phyloP scores from a whole-genome alignment of 2,797 vertebrate genomes.

The Glyptemys insculpta region DNA sequence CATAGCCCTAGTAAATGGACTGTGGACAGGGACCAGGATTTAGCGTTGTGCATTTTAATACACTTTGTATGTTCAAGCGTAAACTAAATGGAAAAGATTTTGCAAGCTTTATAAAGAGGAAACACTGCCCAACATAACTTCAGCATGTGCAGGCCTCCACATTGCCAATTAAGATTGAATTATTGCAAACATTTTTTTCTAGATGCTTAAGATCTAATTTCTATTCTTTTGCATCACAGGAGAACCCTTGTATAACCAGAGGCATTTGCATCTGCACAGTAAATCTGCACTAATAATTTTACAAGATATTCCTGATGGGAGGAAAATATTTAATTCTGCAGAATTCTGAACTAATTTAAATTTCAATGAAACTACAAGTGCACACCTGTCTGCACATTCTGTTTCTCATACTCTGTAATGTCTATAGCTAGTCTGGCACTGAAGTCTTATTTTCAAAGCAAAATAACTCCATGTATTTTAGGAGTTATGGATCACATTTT shows the following conservation, averaged over 20 bases:
- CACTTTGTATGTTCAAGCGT: background rate
- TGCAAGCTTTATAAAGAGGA: conserved; percentile 20
- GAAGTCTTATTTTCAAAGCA: background rate
- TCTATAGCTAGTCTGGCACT: background rate
- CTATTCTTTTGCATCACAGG: background rate
- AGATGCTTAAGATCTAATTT: background rate
- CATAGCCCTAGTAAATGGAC: background rate
- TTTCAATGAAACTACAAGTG: conserved; percentile 35
- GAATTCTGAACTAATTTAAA: conserved; percentile 59
- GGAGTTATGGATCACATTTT: background rate
- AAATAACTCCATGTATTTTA: background rate
- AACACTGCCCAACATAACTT: background rate
- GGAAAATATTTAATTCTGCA: background rate
- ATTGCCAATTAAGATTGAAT: conserved; percentile 13
- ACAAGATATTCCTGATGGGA: background rate
- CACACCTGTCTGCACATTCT: conserved; percentile 47
- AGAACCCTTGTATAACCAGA: conserved; percentile 17
- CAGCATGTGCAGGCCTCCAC: background rate
- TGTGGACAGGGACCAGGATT: background rate
- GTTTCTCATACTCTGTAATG: background rate
- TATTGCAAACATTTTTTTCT: background rate
- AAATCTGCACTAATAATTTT: conserved; percentile 2
- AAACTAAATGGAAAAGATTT: conserved; percentile 25
- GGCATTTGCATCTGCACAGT: background rate
- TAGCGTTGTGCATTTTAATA: background rate